Conservation (phyloP, 2,888 invertebrate genomes). For the Mythimna impura region DNA sequence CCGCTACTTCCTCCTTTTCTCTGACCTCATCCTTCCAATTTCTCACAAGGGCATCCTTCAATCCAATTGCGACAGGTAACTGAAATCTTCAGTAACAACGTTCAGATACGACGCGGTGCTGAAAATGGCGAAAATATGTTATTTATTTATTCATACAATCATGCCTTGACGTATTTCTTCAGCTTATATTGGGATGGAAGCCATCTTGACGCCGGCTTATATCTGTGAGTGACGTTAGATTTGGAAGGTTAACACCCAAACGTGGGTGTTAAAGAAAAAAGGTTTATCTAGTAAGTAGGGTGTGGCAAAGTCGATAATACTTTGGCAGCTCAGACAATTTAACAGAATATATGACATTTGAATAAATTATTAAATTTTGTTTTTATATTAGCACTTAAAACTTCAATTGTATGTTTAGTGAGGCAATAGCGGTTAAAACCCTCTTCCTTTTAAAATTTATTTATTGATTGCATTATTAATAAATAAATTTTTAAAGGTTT, state of each 20-base stretch:
- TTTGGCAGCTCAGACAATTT: background rate
- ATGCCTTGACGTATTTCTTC: conserved; percentile 28
- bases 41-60: conserved; percentile 51
- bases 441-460: no score
- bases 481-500: no score
- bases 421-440: background rate
- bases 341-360: background rate
- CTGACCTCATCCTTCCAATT: conserved; percentile 13
- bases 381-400: background rate
- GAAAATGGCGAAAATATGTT: conserved; percentile 44
- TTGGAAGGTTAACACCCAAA: conserved; percentile 23
- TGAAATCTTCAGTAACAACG: conserved; percentile 52
- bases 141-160: conserved; percentile 48
- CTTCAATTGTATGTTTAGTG: background rate
- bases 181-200: conserved; percentile 14
- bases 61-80: conserved; percentile 62
- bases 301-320: background rate
- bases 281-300: background rate
- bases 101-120: conserved; percentile 43
- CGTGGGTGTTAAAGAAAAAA: background rate
- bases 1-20: conserved; percentile 8
- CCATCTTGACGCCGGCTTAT: conserved; percentile 34
- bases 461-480: no score
- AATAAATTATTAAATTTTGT: background rate
- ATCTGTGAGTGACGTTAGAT: conserved; percentile 36